phyloP scores from a whole-genome alignment of 2,797 vertebrate species.

The Lepilemur septentrionalis region DNA sequence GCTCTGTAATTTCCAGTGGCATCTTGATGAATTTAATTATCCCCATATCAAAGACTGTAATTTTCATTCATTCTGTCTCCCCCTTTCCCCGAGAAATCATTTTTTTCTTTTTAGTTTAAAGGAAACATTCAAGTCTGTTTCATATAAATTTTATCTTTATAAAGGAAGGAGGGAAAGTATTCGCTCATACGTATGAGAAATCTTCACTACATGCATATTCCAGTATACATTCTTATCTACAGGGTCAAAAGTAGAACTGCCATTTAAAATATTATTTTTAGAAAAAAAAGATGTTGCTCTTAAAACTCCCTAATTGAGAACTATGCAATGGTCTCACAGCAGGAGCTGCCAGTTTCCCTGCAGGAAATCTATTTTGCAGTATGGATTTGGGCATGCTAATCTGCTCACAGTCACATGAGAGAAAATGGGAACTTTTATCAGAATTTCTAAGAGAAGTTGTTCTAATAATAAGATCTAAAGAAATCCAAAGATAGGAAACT shows the following conservation, averaged over 20 bases:
- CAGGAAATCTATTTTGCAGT: slow-evolving; percentile 47
- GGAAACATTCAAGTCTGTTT: background rate
- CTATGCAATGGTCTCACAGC: slow-evolving; percentile 18
- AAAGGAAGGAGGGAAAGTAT: background rate
- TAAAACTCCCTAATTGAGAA: slow-evolving; percentile 61
- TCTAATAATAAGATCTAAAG: slow-evolving; percentile 45
- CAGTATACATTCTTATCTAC: slow-evolving; percentile 10
- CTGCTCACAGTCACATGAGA: background rate
- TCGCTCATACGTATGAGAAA: background rate
- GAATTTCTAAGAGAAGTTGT: slow-evolving; percentile 42
- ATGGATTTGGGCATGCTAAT: slow-evolving; percentile 39
- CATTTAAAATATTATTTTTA: slow-evolving; percentile 52
- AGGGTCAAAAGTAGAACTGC: slow-evolving; percentile 56
- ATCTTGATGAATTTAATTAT: background rate
- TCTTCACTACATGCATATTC: background rate
- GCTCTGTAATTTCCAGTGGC: background rate
- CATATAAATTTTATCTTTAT: background rate
- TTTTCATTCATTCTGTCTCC: background rate
- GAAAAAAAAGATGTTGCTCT: background rate
- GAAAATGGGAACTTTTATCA: slow-evolving; percentile 23
- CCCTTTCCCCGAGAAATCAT: background rate
- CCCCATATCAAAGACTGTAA: background rate
- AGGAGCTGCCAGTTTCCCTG: slow-evolving; percentile 47
- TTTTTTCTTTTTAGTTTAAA: background rate
- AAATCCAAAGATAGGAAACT: slow-evolving; percentile 19